Conservation (phyloP, 2,888 invertebrate species). For the Drosophila austrosaltans region DNA sequence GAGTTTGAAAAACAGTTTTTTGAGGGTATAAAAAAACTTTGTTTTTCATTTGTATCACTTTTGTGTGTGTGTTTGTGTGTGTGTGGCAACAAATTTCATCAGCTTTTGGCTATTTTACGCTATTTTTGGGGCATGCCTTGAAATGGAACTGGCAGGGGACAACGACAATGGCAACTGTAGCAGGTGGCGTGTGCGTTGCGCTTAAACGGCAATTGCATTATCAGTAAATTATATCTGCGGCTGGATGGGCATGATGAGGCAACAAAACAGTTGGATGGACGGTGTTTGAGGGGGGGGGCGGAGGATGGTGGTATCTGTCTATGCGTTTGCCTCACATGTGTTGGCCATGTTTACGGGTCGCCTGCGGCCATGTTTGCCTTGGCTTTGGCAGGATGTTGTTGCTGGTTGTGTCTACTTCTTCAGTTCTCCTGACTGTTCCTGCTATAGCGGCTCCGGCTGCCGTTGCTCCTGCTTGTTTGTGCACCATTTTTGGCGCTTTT, state of each 20-base stretch:
- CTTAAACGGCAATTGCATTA: constrained; percentile 57
- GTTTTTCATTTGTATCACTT: constrained; percentile 6
- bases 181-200: constrained; percentile 35
- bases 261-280: background rate
- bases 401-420: constrained; percentile 23
- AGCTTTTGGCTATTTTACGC: background rate
- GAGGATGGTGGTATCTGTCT: background rate
- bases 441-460: constrained; percentile 22
- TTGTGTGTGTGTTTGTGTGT: background rate
- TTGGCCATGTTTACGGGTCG: constrained; percentile 65
- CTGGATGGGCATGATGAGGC: constrained; percentile 32
- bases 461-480: constrained; percentile 55
- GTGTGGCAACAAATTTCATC: background rate
- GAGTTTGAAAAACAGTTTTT: background rate
- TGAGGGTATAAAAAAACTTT: background rate
- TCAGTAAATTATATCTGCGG: constrained; percentile 75
- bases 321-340: constrained; percentile 34
- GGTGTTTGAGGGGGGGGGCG: too few relatives aligned
- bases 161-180: constrained; percentile 28
- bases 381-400: constrained; percentile 26
- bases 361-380: constrained; percentile 62
- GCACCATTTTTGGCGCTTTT: constrained; percentile 67
- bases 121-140: background rate
- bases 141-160: background rate
- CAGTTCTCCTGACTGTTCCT: constrained; percentile 16